Base-by-base conservation (phyloP, 2,888 invertebrate species). In the Aromia moschata region DNA sequence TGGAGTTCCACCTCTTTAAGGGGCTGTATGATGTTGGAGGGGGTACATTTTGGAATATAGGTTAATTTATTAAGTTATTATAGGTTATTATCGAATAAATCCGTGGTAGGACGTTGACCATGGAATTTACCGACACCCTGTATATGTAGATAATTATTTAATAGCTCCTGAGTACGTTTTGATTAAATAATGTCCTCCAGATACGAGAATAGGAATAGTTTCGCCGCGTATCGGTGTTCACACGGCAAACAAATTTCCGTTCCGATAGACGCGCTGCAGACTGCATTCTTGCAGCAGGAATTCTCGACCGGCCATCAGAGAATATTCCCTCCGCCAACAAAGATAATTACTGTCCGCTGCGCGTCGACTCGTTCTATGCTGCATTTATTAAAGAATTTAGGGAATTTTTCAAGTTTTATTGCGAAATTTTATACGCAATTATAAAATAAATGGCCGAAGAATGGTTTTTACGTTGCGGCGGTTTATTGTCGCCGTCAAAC, bases 241-340 rank as follows among this genome's bases (percentile, higher is more conserved):
- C 63, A 64, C 63, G 60, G 55, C 47, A 44, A 64, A 64, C 63
- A 60, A 64, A 62, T 62, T 59, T 64, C 60, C 56, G 60, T 52
- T 52, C 30, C 57, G 60, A 53, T 60, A 55, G 60, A 60, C 47
- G 33, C 38, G 55, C 59, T 63, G 52, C 56, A 52, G 60, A 62
- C 62, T 38, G 63, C 65, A 65, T 65, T 65, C 65, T 63, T 54
- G 44, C 58, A 55, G 56, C 30, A 53, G 60, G 65, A 65, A 65
- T 65, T 63, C 51, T 56, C 63, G 38, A 54, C 20, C 58, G 36
- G 49, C 56, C 33, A 46, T 56, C 61, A 58, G 53, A 45, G 58
- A 58, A 57, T 54, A 58, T 49, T 49, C 37, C 30, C 61, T 57
- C 47, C 61, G 57, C 47, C 58, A 38, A 49, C 38, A 38, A 38